These are phyloP conservation scores for Brachypterus glaber DNA, from an alignment of 2,888 invertebrate genomes.

Conservation along the genomic window DNA sequence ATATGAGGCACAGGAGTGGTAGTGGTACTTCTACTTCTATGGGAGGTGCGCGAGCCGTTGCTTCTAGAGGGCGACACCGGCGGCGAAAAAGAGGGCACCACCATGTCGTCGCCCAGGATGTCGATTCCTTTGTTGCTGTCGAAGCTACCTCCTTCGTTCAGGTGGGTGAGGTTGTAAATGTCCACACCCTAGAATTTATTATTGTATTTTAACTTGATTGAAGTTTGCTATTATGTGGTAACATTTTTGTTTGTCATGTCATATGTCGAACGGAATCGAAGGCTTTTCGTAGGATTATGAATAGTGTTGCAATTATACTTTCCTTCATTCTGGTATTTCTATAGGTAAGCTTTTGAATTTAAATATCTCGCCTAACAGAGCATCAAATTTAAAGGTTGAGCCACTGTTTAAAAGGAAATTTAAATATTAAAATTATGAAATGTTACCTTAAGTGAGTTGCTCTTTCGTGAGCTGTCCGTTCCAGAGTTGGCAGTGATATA, in stretches of 20 bases:
- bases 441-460: slow-evolving; percentile 51
- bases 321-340: no score
- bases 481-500: slow-evolving; percentile 77
- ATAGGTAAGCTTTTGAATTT: no score
- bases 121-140: slow-evolving; percentile 75
- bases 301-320: no score
- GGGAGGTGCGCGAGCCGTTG: slow-evolving; percentile 9
- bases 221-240: no score
- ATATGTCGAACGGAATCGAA: no score
- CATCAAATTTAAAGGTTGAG: no score
- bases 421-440: background rate
- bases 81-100: slow-evolving; percentile 49
- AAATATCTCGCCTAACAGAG: no score
- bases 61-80: slow-evolving; percentile 3
- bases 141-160: slow-evolving; percentile 75
- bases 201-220: no score
- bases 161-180: slow-evolving; percentile 14
- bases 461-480: slow-evolving; percentile 56
- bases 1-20: slow-evolving; percentile 37
- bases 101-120: slow-evolving; percentile 58
- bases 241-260: no score
- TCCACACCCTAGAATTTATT: slow-evolving; percentile 24
- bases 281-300: no score
- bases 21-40: slow-evolving; percentile 39
- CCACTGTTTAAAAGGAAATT: background rate